Conservation (phyloP, 92 coral and sea anemone species). For the Actinostola sp. region DNA sequence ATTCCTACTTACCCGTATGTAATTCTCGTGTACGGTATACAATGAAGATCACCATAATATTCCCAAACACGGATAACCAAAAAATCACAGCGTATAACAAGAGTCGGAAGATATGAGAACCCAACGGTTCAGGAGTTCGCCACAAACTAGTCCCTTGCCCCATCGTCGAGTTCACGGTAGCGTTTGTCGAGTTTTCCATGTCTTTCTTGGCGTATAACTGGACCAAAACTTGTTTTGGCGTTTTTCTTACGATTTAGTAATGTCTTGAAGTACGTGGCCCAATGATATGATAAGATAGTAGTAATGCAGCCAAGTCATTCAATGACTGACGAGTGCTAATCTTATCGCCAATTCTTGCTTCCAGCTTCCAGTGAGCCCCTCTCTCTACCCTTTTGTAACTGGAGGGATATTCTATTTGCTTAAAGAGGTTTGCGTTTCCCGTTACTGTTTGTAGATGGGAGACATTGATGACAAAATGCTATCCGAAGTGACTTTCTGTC, state of each 20-base stretch:
- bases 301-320: not conserved
- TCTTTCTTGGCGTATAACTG: not conserved
- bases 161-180: not conserved
- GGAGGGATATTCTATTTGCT: conserved; percentile 4
- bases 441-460: conserved; percentile 15
- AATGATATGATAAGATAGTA: not conserved
- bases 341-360: not conserved
- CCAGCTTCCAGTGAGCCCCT: not conserved
- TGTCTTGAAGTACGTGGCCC: not conserved
- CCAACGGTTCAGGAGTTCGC: conserved; percentile 49
- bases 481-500: conserved; percentile 14
- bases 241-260: not conserved
- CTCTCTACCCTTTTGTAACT: not conserved
- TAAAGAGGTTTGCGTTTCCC: conserved; percentile 6
- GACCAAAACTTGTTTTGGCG: not conserved
- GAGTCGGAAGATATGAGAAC: conserved; percentile 62
- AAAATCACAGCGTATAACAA: conserved; percentile 61
- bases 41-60: conserved; percentile 52
- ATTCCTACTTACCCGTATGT: conserved; percentile 59
- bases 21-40: conserved; percentile 65
- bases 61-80: conserved; percentile 53
- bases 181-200: conserved; percentile 31
- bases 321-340: not conserved
- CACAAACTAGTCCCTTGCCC: not conserved
- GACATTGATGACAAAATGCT: conserved; percentile 18